Base-by-base conservation (phyloP, 2,113 vertebrate genomes). In the Lanius collurio region DNA sequence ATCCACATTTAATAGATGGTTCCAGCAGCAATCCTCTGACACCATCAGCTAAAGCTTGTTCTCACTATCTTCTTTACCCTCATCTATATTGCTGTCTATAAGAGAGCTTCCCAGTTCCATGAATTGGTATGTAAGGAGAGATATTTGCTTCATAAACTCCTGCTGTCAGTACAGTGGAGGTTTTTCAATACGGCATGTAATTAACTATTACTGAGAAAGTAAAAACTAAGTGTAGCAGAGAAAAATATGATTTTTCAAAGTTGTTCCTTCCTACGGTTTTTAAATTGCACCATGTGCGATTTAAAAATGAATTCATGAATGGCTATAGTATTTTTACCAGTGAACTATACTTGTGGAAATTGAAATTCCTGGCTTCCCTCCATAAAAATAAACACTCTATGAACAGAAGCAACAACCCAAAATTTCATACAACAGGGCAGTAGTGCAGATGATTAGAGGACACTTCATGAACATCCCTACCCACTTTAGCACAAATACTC, bases 1-100 rank as follows among this genome's bases (percentile, higher is more conserved):
- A 93, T 96, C 91, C 93, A 89, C 88, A 90, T 93, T 93, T 95
- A 97, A 96, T 92, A 96, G 93, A 97, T 78, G 76, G 68, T 74
- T 94, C 63, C 86, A 94, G 91, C 83, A 90, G 86, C 86, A 95
- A 94, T 96, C 94, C 89, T 95, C 76, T 89, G 83, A 90, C 86
- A 92, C 83, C 86, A 83, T 83, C 94, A 92, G 80, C 80, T 89
- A 93, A 93, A 96, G 83, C 68, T 87, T 86, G 60, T 78, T 90
- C 93, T 89, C 68, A 35, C 92, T 87, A 39, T 95, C 80, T 94
- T 89, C 73, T 96, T 94, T 93, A 90, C 83, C 27, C 68, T 93
- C 80, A 81, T 95, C 89, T 92, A 83, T 93, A 92, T 80, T 81
- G 39, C 68, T 93, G 83, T 70, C 86, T 92, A 53, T 64, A 88